phyloP scores from a whole-genome alignment of 2,888 invertebrate genomes.

The Sussaba pulchella region DNA sequence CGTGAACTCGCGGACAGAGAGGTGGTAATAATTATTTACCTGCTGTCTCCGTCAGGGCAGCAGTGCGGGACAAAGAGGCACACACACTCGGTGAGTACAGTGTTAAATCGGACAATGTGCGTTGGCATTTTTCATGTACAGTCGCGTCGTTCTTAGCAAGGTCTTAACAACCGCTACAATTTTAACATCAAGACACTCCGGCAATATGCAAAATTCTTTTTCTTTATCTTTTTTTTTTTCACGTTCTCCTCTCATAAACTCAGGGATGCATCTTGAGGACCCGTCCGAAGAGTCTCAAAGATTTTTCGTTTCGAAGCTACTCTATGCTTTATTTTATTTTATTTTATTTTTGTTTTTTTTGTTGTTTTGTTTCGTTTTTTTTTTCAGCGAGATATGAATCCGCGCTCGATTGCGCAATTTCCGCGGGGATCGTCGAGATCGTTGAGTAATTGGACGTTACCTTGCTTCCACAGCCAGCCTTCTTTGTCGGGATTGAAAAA shows the following conservation, averaged over 20 bases:
- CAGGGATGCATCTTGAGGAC: conserved; percentile 36
- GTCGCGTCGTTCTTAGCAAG: conserved; percentile 23
- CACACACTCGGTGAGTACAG: conserved; percentile 69
- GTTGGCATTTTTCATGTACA: conserved; percentile 36
- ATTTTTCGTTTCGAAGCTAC: neutral
- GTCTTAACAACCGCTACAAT: conserved; percentile 5
- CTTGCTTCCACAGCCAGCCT: conserved; percentile 99
- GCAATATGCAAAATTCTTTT: neutral
- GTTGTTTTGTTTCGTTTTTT: conserved; percentile 12
- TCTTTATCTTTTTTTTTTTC: neutral
- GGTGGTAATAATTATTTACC: conserved; percentile 79
- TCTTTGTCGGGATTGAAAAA: conserved; percentile 99
- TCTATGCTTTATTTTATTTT: too few species aligned
- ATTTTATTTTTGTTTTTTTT: too few species aligned
- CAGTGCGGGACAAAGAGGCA: conserved; percentile 81
- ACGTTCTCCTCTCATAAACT: conserved; percentile 16
- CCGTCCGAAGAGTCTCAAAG: conserved; percentile 8
- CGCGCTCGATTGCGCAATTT: conserved; percentile 50
- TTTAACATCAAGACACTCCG: neutral
- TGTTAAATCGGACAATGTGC: conserved; percentile 48
- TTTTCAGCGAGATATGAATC: conserved; percentile 21
- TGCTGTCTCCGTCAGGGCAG: conserved; percentile 84
- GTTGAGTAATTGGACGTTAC: conserved; percentile 83
- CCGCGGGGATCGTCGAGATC: conserved; percentile 31
- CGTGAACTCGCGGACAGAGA: conserved; percentile 63